Percentiles rank a stretch among this genome's conserved stretches.
phyloP scores from a whole-genome alignment of 2,888 invertebrate species.

The Cataglyphis rosenhaueri region DNA sequence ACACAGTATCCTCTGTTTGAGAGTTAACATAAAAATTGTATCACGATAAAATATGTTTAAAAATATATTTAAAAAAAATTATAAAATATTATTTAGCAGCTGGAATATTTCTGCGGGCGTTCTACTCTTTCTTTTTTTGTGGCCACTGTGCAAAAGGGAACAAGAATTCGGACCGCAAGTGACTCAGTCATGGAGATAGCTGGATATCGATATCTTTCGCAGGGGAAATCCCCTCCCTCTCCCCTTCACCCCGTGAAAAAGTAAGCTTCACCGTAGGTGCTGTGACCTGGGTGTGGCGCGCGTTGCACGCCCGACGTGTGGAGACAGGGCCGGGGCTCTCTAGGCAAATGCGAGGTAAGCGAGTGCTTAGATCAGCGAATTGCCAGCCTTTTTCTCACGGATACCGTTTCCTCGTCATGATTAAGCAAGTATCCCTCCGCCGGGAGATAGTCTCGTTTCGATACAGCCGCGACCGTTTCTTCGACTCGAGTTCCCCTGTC shows the following conservation, averaged over 20 bases:
- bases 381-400: conserved; percentile 51
- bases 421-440: conserved; percentile 46
- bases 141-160: not conserved
- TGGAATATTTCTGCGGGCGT: not conserved
- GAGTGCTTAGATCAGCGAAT: conserved; percentile 43
- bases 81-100: not conserved
- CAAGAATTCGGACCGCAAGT: conserved; percentile 13
- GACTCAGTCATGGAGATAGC: conserved; percentile 59
- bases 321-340: conserved; percentile 56
- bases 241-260: conserved; percentile 40
- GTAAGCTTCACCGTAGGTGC: conserved; percentile 64
- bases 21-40: not conserved
- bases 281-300: conserved; percentile 76
- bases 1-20: not conserved
- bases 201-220: conserved; percentile 59
- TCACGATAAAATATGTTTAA: not conserved
- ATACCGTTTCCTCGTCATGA: conserved; percentile 53
- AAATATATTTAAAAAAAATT: not conserved
- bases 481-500: not conserved
- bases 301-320: conserved; percentile 65
- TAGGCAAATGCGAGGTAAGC: conserved; percentile 39
- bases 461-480: conserved; percentile 12
- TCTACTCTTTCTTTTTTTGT: not conserved
- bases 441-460: conserved; percentile 23
- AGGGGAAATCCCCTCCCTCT: conserved; percentile 12